Base-by-base conservation (phyloP, 2,888 invertebrate species). In the Glyphotaelius pellucidus region DNA sequence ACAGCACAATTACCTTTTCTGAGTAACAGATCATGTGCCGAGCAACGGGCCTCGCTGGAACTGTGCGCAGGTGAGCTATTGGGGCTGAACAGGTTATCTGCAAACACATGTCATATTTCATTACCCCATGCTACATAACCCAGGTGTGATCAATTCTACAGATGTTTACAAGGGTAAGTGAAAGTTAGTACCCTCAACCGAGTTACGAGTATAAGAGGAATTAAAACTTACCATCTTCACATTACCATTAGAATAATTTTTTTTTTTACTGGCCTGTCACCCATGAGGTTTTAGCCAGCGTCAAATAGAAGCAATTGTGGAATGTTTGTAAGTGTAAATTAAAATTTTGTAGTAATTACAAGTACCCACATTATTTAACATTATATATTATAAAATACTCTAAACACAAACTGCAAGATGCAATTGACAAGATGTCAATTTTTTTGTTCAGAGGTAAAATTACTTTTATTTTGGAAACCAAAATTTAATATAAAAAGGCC, bases 1-100 rank as follows among this genome's bases (percentile, higher is more conserved):
- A 32, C 19, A 83, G 35, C 83, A 83, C 83, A 86, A 86, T 86
- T 91, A 96, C 96, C 95, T 96, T 96, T 94, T 96, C 96, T 2
- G 96, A 96, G 94, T 95, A 96, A 94, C 95, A 96, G 90, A 96
- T 96, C 96, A 96, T 96, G 93, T 96, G 96, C 2, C 96, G 96
- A 0, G 95, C 96, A 11, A 93, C 91, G 25, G 93, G 93, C 14
- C 93, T 81, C 0, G 96, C 96, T 0, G 96, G 95, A 87, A 95
- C 96, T 3, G 95, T 94, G 42, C 93, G 87, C n/a, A 93, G 89
- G n/a, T 92, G 89, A 31, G 93, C 93, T 79, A 92, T 92, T 31
- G 93, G 93, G 19, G 93, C 93, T 14, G 93, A 93, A 81, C 93
- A 93, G 67, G 93, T 93, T 80, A 93, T 92, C 93, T 93, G 92